phyloP scores from a whole-genome alignment of 2,113 vertebrate species.

The Corythoichthys haematopterus region DNA sequence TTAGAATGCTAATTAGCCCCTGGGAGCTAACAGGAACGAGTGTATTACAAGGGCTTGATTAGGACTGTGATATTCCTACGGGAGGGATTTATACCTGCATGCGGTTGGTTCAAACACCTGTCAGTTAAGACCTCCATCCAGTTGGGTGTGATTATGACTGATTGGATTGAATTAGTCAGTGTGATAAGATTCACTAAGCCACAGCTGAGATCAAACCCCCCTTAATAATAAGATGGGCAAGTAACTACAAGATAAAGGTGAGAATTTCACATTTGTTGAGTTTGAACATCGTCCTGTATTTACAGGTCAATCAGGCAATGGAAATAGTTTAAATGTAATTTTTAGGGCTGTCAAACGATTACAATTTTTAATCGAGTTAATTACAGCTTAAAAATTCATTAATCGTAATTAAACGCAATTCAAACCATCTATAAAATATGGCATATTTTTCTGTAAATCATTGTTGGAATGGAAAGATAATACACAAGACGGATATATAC shows the following conservation, averaged over 20 bases:
- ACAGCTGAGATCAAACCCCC: neutral
- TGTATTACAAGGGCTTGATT: slow-evolving; percentile 99
- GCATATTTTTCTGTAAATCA: no score
- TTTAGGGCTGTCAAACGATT: no score
- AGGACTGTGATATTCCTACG: slow-evolving; percentile 71
- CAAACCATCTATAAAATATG: no score
- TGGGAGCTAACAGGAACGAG: slow-evolving; percentile 95
- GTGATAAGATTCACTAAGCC: neutral
- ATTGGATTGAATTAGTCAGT: slow-evolving; percentile 20
- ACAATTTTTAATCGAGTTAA: no score
- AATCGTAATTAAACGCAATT: no score
- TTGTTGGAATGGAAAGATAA: no score
- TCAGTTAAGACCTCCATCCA: slow-evolving; percentile 48
- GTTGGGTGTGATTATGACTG: slow-evolving; percentile 16
- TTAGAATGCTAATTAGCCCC: slow-evolving; percentile 99
- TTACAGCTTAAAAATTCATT: no score
- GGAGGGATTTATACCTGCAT: slow-evolving; percentile 60
- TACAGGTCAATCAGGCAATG: no score
- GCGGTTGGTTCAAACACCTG: slow-evolving; percentile 57
- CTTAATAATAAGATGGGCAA: neutral
- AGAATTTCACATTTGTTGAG: no score
- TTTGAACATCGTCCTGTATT: no score
- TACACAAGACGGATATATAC: no score
- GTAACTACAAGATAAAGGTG: neutral
- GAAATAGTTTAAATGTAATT: no score